phyloP scores from a whole-genome alignment of 2,888 invertebrate genomes.

The Athripsodes cinereus region DNA sequence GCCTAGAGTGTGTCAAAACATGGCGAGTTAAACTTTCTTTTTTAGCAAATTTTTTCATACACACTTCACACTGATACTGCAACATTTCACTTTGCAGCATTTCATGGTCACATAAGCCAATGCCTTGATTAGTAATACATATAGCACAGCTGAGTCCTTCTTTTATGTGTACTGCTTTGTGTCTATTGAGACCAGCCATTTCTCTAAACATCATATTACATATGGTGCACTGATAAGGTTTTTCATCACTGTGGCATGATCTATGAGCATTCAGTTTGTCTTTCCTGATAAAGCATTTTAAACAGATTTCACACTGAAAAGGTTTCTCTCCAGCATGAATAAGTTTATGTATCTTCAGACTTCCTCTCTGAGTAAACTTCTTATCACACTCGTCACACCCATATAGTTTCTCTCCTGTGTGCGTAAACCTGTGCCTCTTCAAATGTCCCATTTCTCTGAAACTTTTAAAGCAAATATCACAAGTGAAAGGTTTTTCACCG shows the following conservation, averaged over 20 bases:
- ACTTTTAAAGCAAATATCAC: background rate
- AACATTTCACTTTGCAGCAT: background rate
- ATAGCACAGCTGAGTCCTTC: background rate
- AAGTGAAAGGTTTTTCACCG: slow-evolving; percentile 3
- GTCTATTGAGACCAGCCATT: background rate
- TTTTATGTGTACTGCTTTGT: background rate
- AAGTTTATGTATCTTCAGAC: background rate
- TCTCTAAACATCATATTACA: background rate
- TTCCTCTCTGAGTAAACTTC: background rate
- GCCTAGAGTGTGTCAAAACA: background rate
- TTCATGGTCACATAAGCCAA: background rate
- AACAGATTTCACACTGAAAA: background rate
- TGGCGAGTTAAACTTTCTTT: background rate
- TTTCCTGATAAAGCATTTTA: background rate
- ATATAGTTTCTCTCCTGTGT: slow-evolving; percentile 2
- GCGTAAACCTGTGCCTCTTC: background rate
- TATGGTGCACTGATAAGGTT: background rate
- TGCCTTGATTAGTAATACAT: background rate
- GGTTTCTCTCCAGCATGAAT: slow-evolving; percentile 5
- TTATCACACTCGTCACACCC: background rate
- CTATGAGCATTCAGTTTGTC: background rate
- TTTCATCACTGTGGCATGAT: background rate
- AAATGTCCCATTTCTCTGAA: background rate
- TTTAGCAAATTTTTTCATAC: background rate
- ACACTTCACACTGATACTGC: background rate